Evolutionary conservation across 2,797 vertebrate species (phyloP), one percentile per base, ranked within the genome.

Genomic region (Sebastes steindachneri): DNA sequence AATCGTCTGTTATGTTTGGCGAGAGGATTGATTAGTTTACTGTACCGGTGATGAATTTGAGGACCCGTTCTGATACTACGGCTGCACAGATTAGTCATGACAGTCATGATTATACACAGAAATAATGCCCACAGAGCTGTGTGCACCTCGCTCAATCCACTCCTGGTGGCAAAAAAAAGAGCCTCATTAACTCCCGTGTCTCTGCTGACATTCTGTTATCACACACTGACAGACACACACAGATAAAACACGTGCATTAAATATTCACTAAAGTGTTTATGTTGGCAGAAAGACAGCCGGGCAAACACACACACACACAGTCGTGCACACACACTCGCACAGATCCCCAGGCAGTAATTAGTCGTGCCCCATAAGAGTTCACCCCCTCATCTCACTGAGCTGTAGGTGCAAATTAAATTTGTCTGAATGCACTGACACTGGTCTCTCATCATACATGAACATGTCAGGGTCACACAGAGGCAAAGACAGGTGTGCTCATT

Each of bases 121-220:
- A 75, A 77, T 64, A 76, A 70, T 77, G 69, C 73, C 77, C 72
- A 75, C 69, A 60, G 79, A 85, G 81, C 83, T 76, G 69, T 70
- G 82, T 76, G 83, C 87, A 83, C 76, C 80, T 79, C 79, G 78
- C 79, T 89, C 84, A 75, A 82, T 87, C 85, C 84, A 83, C 74
- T 84, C 68, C 81, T 86, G 71, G 69, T 85, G 80, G 82, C 79
- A 71, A 86, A 89, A 85, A 84, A 88, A 80, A 84, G 88, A 73
- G 84, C 86, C 91, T 94, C 90, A 93, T 93, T 94, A 94, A 88
- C 91, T 91, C 87, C 73, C 76, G 75, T 90, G 93, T 94, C 94
- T 93, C 88, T 87, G 88, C 83, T 93, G 92, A 93, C 93, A 93
- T 94, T 92, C 91, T 92, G 92, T 94, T 94, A 94, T 94, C 92